phyloP scores from a whole-genome alignment of 2,888 invertebrate species.

The Polyommatus iphigenia region DNA sequence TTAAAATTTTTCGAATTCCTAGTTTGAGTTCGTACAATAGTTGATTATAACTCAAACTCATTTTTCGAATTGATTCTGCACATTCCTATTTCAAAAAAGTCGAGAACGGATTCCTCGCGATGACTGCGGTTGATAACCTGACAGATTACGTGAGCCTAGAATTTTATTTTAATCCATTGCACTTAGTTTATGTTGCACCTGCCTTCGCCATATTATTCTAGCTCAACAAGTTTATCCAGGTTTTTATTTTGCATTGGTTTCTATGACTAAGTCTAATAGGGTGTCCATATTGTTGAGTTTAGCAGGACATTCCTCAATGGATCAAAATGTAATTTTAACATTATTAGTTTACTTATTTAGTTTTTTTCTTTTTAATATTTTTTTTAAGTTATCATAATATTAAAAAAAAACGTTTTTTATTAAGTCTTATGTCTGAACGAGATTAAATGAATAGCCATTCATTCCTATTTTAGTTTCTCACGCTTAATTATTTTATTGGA shows the following conservation, averaged over 20 bases:
- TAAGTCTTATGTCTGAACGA: not conserved
- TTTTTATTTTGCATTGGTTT: conserved; percentile 3
- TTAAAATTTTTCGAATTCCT: not conserved
- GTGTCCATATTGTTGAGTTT: not conserved
- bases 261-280: not conserved
- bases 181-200: not conserved
- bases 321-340: too few relatives aligned
- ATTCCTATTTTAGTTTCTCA: not conserved
- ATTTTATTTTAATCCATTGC: conserved; percentile 12
- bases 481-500: not conserved
- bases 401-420: not conserved
- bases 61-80: not conserved
- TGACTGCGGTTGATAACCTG: conserved; percentile 12
- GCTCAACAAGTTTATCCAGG: not conserved
- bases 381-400: too few relatives aligned
- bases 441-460: not conserved
- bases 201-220: not conserved
- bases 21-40: not conserved
- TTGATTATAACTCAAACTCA: not conserved
- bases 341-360: too few relatives aligned
- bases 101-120: not conserved
- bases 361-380: too few relatives aligned
- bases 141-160: not conserved
- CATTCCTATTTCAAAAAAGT: conserved; percentile 11
- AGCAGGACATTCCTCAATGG: not conserved